phyloP scores from a whole-genome alignment of 2,113 vertebrate species.

The Caracal caracal region DNA sequence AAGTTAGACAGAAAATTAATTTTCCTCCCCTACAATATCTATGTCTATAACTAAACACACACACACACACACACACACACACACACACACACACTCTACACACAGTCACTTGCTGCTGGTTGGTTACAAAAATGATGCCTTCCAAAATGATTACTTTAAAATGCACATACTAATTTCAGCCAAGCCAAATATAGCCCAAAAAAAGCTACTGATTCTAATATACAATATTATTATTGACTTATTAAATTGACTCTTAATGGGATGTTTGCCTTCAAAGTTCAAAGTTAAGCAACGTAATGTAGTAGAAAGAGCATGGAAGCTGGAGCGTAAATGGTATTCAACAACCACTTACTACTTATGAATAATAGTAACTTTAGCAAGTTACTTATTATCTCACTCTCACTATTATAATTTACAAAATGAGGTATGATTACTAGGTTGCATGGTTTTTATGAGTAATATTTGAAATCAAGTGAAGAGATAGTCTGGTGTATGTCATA shows the following conservation, averaged over 20 bases:
- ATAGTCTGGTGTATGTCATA: background rate
- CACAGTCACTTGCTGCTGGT: background rate
- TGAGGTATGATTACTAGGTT: background rate
- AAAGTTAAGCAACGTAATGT: background rate
- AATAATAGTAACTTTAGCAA: background rate
- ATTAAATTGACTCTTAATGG: background rate
- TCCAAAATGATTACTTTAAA: conserved; percentile 52
- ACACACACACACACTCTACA: background rate
- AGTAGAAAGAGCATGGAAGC: background rate
- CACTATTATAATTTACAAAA: background rate
- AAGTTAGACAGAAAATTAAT: background rate
- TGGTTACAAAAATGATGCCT: conserved; percentile 22
- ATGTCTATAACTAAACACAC: background rate
- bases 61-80: background rate
- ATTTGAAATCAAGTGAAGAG: background rate
- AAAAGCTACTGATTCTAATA: background rate
- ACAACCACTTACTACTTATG: background rate
- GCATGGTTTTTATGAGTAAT: background rate
- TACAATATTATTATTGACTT: conserved; percentile 4
- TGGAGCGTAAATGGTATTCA: background rate
- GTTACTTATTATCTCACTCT: background rate
- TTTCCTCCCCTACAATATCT: background rate
- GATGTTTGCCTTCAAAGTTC: conserved; percentile 10
- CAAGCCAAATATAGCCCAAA: background rate
- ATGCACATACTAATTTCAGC: background rate